These are phyloP conservation scores for Xiphophorus couchianus DNA, from an alignment of 2,113 vertebrate species.

Conservation along the genomic window DNA sequence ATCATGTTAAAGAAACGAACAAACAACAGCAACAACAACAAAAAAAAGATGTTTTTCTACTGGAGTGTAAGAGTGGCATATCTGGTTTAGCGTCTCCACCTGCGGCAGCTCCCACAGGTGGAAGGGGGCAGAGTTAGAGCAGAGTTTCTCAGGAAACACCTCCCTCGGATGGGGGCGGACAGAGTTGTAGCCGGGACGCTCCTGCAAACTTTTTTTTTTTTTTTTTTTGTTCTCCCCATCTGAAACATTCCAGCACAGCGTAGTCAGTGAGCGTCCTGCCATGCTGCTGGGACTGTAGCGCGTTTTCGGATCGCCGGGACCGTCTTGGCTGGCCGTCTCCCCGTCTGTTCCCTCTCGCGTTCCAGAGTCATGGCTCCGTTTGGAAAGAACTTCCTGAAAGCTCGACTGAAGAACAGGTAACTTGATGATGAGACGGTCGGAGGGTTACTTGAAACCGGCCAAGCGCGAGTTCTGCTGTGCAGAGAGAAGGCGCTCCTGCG, in stretches of 20 bases:
- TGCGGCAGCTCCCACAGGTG: conserved; percentile 26
- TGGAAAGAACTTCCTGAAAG: conserved; percentile 90
- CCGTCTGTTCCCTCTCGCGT: not conserved
- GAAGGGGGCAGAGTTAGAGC: conserved; percentile 62
- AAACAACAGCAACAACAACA: no score
- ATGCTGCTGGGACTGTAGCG: conserved; percentile 61
- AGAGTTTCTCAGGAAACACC: conserved; percentile 37
- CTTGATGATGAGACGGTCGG: conserved; percentile 18
- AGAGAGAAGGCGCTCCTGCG: not conserved
- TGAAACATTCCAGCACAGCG: conserved; percentile 7
- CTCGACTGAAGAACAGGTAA: conserved; percentile 91
- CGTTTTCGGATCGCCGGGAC: conserved; percentile 4
- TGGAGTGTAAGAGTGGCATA: not conserved
- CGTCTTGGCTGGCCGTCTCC: not conserved
- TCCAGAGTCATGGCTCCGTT: conserved; percentile 88
- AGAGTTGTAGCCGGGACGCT: conserved; percentile 51
- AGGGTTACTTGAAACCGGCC: conserved; percentile 17
- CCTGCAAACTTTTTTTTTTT: conserved; percentile 1
- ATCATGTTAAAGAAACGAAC: no score
- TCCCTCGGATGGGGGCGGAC: conserved; percentile 55
- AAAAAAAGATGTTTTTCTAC: no score
- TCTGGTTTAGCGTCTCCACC: not conserved
- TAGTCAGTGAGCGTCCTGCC: conserved; percentile 14
- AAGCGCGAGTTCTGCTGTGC: not conserved
- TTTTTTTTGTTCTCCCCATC: not conserved